These are phyloP conservation scores for Mnemiopsis leidyi DNA, from an alignment of 37 sponge, comb jelly and placozoan species.

Conservation along the genomic window DNA sequence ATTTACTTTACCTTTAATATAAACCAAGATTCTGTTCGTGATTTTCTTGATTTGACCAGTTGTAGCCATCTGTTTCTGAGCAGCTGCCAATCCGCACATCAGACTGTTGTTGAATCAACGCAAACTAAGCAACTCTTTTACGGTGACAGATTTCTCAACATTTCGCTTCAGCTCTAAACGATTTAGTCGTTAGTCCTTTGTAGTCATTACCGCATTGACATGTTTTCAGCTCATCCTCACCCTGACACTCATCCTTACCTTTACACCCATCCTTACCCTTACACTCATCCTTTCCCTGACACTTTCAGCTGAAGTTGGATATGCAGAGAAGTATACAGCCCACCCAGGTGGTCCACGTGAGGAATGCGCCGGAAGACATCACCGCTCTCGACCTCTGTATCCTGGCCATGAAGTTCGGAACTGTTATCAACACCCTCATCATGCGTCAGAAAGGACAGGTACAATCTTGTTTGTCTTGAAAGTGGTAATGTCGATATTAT, in stretches of 20 bases:
- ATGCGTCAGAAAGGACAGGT: slow-evolving; percentile 65
- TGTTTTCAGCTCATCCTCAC: not conserved
- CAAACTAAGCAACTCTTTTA: too few relatives aligned
- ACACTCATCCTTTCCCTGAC: not conserved
- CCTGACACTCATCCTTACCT: not conserved
- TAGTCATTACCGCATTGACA: too few relatives aligned
- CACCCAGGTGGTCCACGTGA: slow-evolving; percentile 63
- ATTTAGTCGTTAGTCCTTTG: too few relatives aligned
- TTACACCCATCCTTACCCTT: not conserved
- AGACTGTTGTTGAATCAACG: too few relatives aligned
- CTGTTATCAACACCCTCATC: slow-evolving; percentile 54
- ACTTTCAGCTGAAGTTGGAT: slow-evolving; percentile 61
- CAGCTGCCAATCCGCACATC: too few relatives aligned
- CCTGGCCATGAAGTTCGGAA: slow-evolving; percentile 62
- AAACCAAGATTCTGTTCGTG: too few relatives aligned
- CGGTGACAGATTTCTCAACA: too few relatives aligned
- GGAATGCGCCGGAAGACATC: slow-evolving; percentile 61
- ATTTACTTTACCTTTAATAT: too few relatives aligned
- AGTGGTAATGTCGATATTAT: too few relatives aligned
- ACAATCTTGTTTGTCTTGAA: not conserved
- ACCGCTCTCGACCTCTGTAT: slow-evolving; percentile 57
- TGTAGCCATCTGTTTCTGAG: too few relatives aligned
- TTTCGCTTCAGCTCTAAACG: too few relatives aligned
- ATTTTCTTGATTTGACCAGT: too few relatives aligned
- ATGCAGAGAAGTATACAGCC: slow-evolving; percentile 41